Conservation (phyloP, 2,113 vertebrate genomes). For the Pagrus major region DNA sequence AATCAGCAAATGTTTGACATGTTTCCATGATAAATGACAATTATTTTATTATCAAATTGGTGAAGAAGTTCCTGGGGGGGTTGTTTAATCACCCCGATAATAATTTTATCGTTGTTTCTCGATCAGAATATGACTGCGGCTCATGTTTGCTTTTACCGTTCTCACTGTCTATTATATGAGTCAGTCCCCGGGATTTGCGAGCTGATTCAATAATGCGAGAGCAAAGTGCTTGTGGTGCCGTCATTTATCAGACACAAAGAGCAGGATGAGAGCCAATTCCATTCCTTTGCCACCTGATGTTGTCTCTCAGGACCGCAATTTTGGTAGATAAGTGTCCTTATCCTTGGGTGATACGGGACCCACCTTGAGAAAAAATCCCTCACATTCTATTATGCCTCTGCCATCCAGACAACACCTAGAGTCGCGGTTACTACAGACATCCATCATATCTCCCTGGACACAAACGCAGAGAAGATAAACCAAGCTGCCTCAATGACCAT, state of each 20-base stretch:
- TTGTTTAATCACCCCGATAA: background rate
- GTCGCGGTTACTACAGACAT: conserved; percentile 51
- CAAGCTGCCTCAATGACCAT: conserved; percentile 33
- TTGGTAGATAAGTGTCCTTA: conserved; percentile 68
- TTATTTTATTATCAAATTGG: background rate
- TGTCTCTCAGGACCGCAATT: conserved; percentile 64
- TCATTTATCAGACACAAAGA: conserved; percentile 76
- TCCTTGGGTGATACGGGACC: conserved; percentile 55
- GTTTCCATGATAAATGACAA: background rate
- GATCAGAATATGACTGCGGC: background rate
- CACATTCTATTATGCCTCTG: conserved; percentile 54
- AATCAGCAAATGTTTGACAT: background rate
- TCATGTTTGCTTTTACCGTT: conserved; percentile 16
- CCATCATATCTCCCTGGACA: conserved; percentile 59
- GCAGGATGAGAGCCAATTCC: conserved; percentile 54
- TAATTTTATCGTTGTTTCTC: background rate
- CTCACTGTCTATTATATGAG: background rate
- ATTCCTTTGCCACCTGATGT: conserved; percentile 45
- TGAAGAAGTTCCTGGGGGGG: background rate
- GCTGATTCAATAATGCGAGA: conserved; percentile 60
- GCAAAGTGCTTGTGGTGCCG: conserved; percentile 45
- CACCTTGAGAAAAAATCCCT: conserved; percentile 62
- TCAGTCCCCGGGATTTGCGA: conserved; percentile 27
- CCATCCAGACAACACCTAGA: conserved; percentile 44
- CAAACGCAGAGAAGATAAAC: conserved; percentile 48